Evolutionary conservation across 2,797 vertebrate species (phyloP).

Genomic region (Tadarida brasiliensis): DNA sequence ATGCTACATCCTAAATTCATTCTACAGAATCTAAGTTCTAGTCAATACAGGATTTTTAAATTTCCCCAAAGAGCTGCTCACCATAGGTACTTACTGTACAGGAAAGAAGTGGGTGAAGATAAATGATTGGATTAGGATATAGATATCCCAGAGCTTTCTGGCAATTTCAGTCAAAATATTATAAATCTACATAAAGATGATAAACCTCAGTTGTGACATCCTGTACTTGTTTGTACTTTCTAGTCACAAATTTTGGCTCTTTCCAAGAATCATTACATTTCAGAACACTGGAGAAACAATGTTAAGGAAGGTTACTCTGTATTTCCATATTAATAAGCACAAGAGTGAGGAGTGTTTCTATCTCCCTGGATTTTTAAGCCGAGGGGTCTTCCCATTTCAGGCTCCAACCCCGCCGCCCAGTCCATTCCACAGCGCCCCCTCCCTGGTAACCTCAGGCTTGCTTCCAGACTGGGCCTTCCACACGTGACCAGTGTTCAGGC

Average conservation of each 20-base stretch:
- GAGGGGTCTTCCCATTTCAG: background rate
- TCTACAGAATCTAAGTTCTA: slow-evolving; percentile 31
- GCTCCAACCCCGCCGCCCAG: accelerated
- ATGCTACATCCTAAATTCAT: slow-evolving; percentile 51
- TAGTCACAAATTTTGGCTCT: slow-evolving; percentile 55
- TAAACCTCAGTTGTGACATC: background rate
- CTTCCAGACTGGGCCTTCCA: background rate
- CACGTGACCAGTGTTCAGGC: background rate
- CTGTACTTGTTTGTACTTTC: background rate
- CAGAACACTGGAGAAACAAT: background rate
- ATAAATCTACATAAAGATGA: slow-evolving; percentile 61
- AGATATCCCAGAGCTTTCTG: slow-evolving; percentile 36
- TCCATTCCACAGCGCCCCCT: background rate
- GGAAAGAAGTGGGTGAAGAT: slow-evolving; percentile 59
- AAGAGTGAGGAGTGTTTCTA: background rate
- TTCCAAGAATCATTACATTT: slow-evolving; percentile 60
- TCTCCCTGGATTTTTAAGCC: background rate
- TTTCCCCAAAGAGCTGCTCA: slow-evolving; percentile 64
- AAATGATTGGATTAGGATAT: slow-evolving; percentile 67
- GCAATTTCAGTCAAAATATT: slow-evolving; percentile 69
- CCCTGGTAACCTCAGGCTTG: background rate
- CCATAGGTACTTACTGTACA: slow-evolving; percentile 35
- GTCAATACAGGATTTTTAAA: slow-evolving; percentile 67
- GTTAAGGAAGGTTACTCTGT: background rate
- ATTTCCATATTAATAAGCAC: background rate